Evolutionary conservation across 2,797 vertebrate species (phyloP), one percentile per base, ranked within the genome.

Genomic region (Tragopan temminckii): DNA sequence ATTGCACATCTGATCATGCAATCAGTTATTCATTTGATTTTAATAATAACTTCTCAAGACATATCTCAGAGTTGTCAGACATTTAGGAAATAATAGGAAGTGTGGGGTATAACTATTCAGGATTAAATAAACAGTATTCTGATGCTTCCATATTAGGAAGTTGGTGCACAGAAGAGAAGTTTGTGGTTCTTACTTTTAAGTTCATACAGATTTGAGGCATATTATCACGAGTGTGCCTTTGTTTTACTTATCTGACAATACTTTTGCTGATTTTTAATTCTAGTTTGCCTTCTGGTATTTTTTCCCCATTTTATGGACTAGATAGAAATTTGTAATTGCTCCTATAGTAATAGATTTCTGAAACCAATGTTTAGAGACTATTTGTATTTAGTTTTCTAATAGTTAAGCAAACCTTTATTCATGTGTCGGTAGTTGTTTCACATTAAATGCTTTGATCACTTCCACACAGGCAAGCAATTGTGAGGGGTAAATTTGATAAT

Each of bases 401-500:
- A 6, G 0, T 38, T 79, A 36, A 12, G 5, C 90, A 42, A 33
- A 77, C 24, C 13, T 70, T 42, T 33, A 33, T 58, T 85, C 62
- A n/a, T 71, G 31, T 24, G 8, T 61, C 31, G 24, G 9, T 40
- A 69, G 35, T 45, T 71, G 18, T 72, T 89, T 78, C 8, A 46
- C 86, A 75, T 81, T 80, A 58, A 42, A 29, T 57, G 31, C 86
- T 81, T 59, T 53, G 67, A 11, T 87, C n/a, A 25, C 33, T 77
- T 90, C 15, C 53, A 57, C 57, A 36, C 21, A 68, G 66, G 25
- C 35, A 75, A 80, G 46, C 38, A 66, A 17, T 75, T 92, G 35
- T 78, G 82, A 89, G 71, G 89, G 74, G 58, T 62, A n/a, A 50
- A 8, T 84, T 50, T 55, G 48, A 80, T 75, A 89, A 57, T 82